Conservation (phyloP, 2,888 invertebrate species). For the Aricia artaxerxes region DNA sequence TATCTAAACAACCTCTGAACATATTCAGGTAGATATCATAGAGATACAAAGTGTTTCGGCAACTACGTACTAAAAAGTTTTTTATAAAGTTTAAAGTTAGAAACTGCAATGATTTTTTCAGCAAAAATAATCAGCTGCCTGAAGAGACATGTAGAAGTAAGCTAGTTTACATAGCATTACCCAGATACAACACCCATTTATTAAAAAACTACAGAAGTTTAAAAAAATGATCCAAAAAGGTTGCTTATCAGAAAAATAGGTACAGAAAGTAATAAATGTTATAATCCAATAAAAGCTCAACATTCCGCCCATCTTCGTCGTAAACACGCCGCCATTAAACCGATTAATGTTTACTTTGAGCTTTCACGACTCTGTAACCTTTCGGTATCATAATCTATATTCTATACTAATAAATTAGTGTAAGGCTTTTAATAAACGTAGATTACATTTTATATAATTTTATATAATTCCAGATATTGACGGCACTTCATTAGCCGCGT, state of each 20-base stretch:
- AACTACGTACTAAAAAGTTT: no score
- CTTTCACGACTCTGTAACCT: conserved; percentile 7
- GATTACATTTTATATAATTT: background rate
- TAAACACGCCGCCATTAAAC: conserved; percentile 16
- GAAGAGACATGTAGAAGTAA: no score
- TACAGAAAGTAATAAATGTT: background rate
- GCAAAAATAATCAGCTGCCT: no score
- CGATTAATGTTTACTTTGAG: conserved; percentile 21
- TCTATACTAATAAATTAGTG: background rate
- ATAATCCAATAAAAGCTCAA: conserved; percentile 9
- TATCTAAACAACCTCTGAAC: no score
- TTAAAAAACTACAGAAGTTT: background rate
- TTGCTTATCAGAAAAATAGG: background rate
- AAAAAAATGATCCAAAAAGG: background rate
- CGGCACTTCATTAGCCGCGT: no score
- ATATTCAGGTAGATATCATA: no score
- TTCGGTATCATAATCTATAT: conserved; percentile 5
- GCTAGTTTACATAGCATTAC: no score
- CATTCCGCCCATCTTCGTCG: background rate
- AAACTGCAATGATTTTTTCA: no score
- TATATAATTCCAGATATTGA: no score
- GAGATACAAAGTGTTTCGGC: no score
- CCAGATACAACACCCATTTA: no score
- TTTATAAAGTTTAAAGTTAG: no score
- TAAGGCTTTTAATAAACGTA: background rate